phyloP scores from a whole-genome alignment of 37 sponge, comb jelly and placozoan genomes.

The Halichondria panicea region DNA sequence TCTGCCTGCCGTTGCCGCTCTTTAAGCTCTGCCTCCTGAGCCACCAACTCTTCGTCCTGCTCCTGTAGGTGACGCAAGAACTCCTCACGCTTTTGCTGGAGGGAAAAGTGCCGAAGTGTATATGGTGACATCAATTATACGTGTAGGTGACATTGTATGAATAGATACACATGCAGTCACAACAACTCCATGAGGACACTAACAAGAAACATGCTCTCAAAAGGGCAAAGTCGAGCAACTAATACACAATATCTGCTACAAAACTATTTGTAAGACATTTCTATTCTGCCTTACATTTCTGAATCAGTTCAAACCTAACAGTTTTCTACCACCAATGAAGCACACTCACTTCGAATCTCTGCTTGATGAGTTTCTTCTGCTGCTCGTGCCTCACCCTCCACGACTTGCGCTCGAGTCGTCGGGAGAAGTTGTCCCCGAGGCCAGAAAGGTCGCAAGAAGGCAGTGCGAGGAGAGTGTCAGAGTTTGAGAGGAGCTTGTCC shows the following conservation, averaged over 20 bases:
- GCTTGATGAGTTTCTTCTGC: slow-evolving; percentile 46
- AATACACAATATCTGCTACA: too few species aligned
- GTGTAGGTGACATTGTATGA: too few species aligned
- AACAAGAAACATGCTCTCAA: too few species aligned
- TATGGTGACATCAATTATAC: too few species aligned
- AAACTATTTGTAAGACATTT: too few species aligned
- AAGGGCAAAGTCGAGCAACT: too few species aligned
- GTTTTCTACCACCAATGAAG: not conserved
- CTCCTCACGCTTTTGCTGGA: slow-evolving; percentile 50
- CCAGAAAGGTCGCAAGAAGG: slow-evolving; percentile 20
- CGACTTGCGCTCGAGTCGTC: slow-evolving; percentile 66
- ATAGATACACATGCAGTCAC: too few species aligned
- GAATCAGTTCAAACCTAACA: too few species aligned
- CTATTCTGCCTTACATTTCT: too few species aligned
- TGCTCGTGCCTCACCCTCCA: slow-evolving; percentile 70
- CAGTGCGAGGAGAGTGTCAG: slow-evolving; percentile 10
- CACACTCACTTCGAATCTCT: slow-evolving; percentile 34
- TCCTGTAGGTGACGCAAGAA: slow-evolving; percentile 56
- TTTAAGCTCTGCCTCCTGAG: slow-evolving; percentile 47
- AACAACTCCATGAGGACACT: too few species aligned
- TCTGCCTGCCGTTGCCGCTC: slow-evolving; percentile 36
- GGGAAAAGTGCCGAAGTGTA: too few species aligned
- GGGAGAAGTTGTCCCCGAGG: slow-evolving; percentile 17
- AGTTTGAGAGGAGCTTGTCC: slow-evolving; percentile 15
- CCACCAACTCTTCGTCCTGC: slow-evolving; percentile 57